Base-by-base conservation (phyloP, 64 coral and sea anemone genomes). In the Porites lutea region DNA sequence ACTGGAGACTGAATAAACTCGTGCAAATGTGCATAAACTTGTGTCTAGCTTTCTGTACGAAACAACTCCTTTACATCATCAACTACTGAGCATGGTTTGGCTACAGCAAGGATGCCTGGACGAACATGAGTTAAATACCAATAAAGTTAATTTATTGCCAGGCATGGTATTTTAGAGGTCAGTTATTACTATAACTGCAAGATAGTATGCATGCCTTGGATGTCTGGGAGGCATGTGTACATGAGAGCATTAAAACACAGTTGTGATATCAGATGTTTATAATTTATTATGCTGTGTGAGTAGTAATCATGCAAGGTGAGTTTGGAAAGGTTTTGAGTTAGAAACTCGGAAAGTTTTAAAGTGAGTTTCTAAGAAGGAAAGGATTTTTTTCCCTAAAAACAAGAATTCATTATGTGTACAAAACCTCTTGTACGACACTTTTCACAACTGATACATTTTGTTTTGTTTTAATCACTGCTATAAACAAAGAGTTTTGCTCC, bases 11-110 rank as follows among this genome's bases (percentile, higher is more conserved):
- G 64, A 13, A 37, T n/a, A n/a, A 86, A n/a, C 52, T 47, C 37
- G 23, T 83, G 89, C 19, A 92, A 57, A 58, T 92, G 79, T 44
- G 78, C 89, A 84, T 83, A 92, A 3, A 83, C 89, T 74, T 92
- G 79, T 18, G 59, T 69, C 46, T 84, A 84, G 50, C 89, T 74
- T 82, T 92, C 89, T 18, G 74, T 18, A 79, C 79, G 79, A 83
- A 67, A 92, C 8, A 92, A 64, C 65, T 92, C 89, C 3, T 63
- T 57, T 6, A 92, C 89, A 84, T 92, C 52, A 2, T 84, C 74
- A 4, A 92, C 89, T 59, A 92, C 48, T 51, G 60, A 78, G 44
- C 89, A 92, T 43, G 89, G 89, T 50, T 67, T 92, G 19, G 61
- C 78, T 46, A 92, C 22, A 52, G 68, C 79, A n/a, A 92, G 79